phyloP scores from a whole-genome alignment of 2,113 vertebrate genomes.

The Xyrauchen texanus region DNA sequence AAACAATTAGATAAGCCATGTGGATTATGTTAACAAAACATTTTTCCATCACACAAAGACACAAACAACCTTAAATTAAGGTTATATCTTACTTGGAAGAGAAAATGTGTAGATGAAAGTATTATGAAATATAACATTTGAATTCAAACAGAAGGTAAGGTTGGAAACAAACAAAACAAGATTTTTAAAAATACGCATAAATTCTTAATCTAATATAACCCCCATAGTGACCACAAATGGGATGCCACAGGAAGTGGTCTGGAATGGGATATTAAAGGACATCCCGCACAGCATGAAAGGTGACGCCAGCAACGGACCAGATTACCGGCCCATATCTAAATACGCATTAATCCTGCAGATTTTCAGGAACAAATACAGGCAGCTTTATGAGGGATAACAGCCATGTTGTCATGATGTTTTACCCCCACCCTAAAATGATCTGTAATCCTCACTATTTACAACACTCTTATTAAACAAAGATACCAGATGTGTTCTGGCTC shows the following conservation, averaged over 20 bases:
- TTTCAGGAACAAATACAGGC: slow-evolving; percentile 50
- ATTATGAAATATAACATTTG: no score
- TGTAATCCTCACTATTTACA: slow-evolving; percentile 58
- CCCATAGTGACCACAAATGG: not conserved
- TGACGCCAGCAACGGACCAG: slow-evolving; percentile 19
- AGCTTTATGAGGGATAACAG: slow-evolving; percentile 54
- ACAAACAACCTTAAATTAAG: no score
- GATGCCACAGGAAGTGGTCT: slow-evolving; percentile 4
- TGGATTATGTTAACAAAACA: no score
- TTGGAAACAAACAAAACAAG: not conserved
- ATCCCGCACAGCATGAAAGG: slow-evolving; percentile 5
- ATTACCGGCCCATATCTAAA: slow-evolving; percentile 41
- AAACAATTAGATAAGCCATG: no score
- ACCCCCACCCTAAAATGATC: slow-evolving; percentile 50
- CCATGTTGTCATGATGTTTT: slow-evolving; percentile 51
- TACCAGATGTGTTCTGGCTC: slow-evolving; percentile 52
- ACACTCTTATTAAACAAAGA: slow-evolving; percentile 52
- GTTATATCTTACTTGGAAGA: no score
- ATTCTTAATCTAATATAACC: slow-evolving; percentile 5
- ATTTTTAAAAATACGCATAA: slow-evolving; percentile 21
- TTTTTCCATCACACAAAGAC: no score
- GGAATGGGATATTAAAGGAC: slow-evolving; percentile 22
- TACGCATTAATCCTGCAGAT: slow-evolving; percentile 43
- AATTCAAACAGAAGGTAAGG: not conserved
- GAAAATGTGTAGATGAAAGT: no score